Evolutionary conservation across 2,113 vertebrate species (phyloP).

Genomic region (Channa maculata): DNA sequence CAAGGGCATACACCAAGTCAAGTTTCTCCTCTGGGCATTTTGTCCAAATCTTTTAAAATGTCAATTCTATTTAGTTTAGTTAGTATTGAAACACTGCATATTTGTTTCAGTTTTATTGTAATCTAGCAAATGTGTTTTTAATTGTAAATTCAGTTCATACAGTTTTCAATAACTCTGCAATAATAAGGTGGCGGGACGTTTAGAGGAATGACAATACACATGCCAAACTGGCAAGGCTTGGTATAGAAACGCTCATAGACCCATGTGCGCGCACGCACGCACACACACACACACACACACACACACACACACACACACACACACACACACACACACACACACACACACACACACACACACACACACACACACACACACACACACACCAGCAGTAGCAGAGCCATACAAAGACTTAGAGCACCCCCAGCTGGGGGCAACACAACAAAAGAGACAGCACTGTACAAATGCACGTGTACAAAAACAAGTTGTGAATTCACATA

Average conservation of each 20-base stretch:
- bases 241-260: conserved; percentile 9
- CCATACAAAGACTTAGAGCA: conserved; percentile 74
- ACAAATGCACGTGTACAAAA: conserved; percentile 8
- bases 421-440: conserved; percentile 76
- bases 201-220: conserved; percentile 20
- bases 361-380: conserved; percentile 4
- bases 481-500: conserved; percentile 33
- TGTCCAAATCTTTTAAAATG: no score
- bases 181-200: no score
- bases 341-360: not conserved
- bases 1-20: no score
- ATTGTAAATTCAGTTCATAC: no score
- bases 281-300: not conserved
- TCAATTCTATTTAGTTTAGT: no score
- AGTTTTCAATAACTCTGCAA: no score
- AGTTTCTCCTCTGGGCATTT: no score
- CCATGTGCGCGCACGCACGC: not conserved
- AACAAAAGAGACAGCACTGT: conserved; percentile 1
- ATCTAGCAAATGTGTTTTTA: no score
- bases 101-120: no score
- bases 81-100: no score
- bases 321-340: conserved; percentile 9
- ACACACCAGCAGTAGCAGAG: conserved; percentile 22
- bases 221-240: conserved; percentile 11
- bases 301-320: not conserved